Evolutionary conservation across 2,113 vertebrate species (phyloP).

Genomic region (Periophthalmus modestus): DNA sequence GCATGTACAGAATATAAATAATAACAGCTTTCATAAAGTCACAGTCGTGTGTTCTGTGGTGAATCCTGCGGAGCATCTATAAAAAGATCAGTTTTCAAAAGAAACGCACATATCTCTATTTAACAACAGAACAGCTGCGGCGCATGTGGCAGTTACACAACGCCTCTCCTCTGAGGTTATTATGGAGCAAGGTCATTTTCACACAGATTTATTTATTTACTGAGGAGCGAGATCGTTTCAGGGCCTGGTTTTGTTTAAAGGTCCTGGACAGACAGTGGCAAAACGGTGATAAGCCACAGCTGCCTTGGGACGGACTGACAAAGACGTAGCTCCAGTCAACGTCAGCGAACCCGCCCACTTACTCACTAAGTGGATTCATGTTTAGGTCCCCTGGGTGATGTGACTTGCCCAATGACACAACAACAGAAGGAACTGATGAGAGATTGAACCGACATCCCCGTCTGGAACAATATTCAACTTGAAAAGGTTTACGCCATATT

Average conservation of each 20-base stretch:
- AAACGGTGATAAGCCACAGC: too few species aligned
- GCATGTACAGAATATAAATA: constrained; percentile 8
- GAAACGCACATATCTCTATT: constrained; percentile 31
- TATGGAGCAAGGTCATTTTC: background rate
- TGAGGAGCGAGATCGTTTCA: background rate
- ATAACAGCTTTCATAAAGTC: background rate
- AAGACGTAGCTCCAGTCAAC: background rate
- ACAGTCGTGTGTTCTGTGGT: background rate
- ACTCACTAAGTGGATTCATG: background rate
- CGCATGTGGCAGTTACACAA: constrained; percentile 56
- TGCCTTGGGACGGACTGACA: background rate
- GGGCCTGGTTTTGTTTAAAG: too few species aligned
- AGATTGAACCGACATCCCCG: too few species aligned
- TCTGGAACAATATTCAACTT: too few species aligned
- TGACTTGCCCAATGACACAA: too few species aligned
- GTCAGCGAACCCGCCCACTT: background rate
- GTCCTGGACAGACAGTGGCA: too few species aligned
- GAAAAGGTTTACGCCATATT: too few species aligned
- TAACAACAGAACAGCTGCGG: constrained; percentile 61
- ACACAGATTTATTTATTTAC: background rate
- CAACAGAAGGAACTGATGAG: too few species aligned
- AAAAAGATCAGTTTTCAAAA: constrained; percentile 36
- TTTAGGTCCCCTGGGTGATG: too few species aligned
- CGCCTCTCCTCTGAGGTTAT: constrained; percentile 31
- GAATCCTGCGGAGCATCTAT: constrained; percentile 8